Base-by-base conservation (phyloP, 1,140 invertebrate species). In the Drosophila busckii region DNA sequence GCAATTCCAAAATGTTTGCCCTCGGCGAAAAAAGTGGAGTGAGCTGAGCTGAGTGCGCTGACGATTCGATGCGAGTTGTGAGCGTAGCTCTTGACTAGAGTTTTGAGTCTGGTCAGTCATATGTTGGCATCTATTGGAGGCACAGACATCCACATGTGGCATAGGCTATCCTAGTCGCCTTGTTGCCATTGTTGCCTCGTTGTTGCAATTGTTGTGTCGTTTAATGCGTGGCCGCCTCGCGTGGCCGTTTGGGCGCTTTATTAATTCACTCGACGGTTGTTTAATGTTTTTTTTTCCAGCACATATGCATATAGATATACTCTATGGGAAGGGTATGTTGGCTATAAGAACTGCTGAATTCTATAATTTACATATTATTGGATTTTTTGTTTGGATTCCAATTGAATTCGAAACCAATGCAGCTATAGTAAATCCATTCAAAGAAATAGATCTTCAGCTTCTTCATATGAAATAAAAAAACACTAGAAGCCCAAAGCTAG, bases 1-100 rank as follows among this genome's bases (percentile, higher is more conserved):
- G 75, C 75, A 82, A 82, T 82, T 82, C 69, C 75, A 82, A 75
- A 82, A 82, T 70, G 75, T 75, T 82, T 82, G 75, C 75, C 75
- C 75, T 82, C 69, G 75, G 75, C 75, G 45, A 48, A 50, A 71
- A 37, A 59, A 82, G 52, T 68, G 62, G 46, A 52, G 61, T 58
- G 34, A 65, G 53, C 37, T 34, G 54, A 49, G 68, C 23, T 26
- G 34, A 44, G 28, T 19, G 37, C 28, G 20, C 44, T 32, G 45
- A 28, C 52, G 41, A 54, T 25, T 54, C 29, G 6, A 35, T 9
- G 29, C 37, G 23, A 32, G n/a, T n/a, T n/a, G n/a, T n/a, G n/a
- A n/a, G n/a, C n/a, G n/a, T n/a, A n/a, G n/a, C n/a, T n/a, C 12
- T 46, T 19, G 19, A 46, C 8, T 23, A 6, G 29, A 7, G 13